phyloP scores from a whole-genome alignment of 2,888 invertebrate species.

The Synergus laeviventris region DNA sequence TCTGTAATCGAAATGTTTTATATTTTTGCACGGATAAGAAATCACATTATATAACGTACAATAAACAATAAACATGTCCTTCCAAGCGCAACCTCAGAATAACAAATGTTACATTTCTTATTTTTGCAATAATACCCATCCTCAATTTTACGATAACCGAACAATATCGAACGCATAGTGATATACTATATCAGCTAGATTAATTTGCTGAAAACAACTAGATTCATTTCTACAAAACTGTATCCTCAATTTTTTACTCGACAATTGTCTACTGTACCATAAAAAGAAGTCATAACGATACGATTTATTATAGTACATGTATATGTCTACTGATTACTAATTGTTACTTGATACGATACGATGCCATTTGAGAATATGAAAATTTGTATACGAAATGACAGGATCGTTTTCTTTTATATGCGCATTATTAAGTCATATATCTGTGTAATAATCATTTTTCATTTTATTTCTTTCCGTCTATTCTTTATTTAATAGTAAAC shows the following conservation, averaged over 20 bases:
- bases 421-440: too few species aligned
- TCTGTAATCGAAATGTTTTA: constrained; percentile 73
- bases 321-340: constrained; percentile 49
- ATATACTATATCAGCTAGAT: constrained; percentile 58
- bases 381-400: constrained; percentile 35
- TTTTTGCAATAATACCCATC: constrained; percentile 70
- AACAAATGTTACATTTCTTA: constrained; percentile 73
- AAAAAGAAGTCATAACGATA: constrained; percentile 26
- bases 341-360: constrained; percentile 30
- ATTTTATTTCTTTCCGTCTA: too few species aligned
- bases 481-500: too few species aligned
- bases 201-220: constrained; percentile 56
- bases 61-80: constrained; percentile 74
- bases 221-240: constrained; percentile 37
- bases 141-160: constrained; percentile 58
- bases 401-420: neutral
- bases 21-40: constrained; percentile 70
- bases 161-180: constrained; percentile 63
- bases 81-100: constrained; percentile 74
- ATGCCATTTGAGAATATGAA: constrained; percentile 27
- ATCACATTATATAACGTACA: constrained; percentile 67
- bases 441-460: too few species aligned
- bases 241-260: constrained; percentile 59
- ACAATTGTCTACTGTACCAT: constrained; percentile 59
- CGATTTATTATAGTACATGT: constrained; percentile 22